phyloP scores from a whole-genome alignment of 2,113 vertebrate species.

The Labeo catla region DNA sequence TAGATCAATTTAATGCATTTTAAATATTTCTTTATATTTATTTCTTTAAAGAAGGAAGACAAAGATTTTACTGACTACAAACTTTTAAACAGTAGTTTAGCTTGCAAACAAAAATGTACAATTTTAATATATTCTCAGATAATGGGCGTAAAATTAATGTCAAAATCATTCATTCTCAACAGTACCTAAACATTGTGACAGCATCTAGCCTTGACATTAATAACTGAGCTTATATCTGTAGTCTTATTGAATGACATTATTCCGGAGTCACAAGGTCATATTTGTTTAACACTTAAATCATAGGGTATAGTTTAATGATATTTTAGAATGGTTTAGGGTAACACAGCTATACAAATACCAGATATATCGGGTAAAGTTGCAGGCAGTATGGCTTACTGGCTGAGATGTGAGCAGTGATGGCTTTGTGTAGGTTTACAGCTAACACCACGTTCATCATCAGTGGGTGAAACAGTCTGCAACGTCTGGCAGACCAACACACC shows the following conservation, averaged over 20 bases:
- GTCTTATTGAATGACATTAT: conserved; percentile 25
- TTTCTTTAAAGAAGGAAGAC: no score
- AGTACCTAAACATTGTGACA: background rate
- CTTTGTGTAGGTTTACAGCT: conserved; percentile 18
- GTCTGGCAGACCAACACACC: background rate
- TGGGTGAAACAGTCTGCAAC: conserved; percentile 29
- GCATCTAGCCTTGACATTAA: conserved; percentile 11
- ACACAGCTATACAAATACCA: background rate
- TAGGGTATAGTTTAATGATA: background rate
- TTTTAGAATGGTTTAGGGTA: background rate
- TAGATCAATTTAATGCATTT: background rate
- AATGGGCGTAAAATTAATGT: background rate
- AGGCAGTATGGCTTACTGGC: background rate
- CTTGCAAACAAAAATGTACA: background rate
- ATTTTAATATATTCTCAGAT: background rate
- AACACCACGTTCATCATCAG: conserved; percentile 33
- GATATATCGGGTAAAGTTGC: no score
- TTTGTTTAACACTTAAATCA: background rate
- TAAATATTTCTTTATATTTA: no score
- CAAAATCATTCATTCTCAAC: background rate
- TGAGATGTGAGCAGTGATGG: conserved; percentile 1
- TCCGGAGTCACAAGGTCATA: conserved; percentile 6
- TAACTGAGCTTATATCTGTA: conserved; percentile 30
- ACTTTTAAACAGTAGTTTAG: background rate
- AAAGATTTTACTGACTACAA: background rate